Evolutionary conservation across 2,797 vertebrate species (phyloP).

Genomic region (Catostomus latipinnis): DNA sequence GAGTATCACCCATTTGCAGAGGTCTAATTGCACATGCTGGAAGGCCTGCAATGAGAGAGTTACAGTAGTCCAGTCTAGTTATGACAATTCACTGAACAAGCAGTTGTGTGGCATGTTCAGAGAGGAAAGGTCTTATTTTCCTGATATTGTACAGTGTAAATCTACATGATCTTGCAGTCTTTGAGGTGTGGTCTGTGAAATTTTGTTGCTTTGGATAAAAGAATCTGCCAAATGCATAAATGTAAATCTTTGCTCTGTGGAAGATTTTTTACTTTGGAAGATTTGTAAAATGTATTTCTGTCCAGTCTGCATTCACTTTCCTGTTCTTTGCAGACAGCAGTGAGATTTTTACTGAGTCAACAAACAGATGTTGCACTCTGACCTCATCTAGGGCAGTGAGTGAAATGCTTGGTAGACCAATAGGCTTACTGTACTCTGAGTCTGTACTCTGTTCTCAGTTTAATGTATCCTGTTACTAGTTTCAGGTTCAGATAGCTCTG

Average conservation of each 20-base stretch:
- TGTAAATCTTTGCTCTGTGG: neutral
- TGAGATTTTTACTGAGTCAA: constrained; percentile 54
- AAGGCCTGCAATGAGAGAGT: too few relatives aligned
- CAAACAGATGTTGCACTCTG: constrained; percentile 58
- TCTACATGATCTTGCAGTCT: too few relatives aligned
- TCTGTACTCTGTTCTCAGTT: neutral
- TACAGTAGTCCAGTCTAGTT: too few relatives aligned
- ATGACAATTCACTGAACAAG: too few relatives aligned
- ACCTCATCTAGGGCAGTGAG: constrained; percentile 33
- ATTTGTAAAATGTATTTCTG: constrained; percentile 18
- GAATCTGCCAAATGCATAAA: neutral
- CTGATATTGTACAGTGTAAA: too few relatives aligned
- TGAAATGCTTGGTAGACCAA: neutral
- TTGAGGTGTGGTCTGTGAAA: too few relatives aligned
- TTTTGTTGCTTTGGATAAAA: too few relatives aligned
- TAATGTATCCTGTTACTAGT: neutral
- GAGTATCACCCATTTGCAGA: too few relatives aligned
- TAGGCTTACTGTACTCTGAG: neutral
- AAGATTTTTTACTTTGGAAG: neutral
- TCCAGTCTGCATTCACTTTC: constrained; percentile 37
- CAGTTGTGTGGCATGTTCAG: too few relatives aligned
- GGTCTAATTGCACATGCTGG: too few relatives aligned
- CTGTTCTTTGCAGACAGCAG: constrained; percentile 44
- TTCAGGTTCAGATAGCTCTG: neutral
- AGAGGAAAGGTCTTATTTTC: too few relatives aligned